Percentiles rank a stretch among this genome's conserved stretches.
These are phyloP conservation scores for Dolichotis patagonum DNA, from an alignment of 2,113 vertebrate genomes.

Conservation along the genomic window DNA sequence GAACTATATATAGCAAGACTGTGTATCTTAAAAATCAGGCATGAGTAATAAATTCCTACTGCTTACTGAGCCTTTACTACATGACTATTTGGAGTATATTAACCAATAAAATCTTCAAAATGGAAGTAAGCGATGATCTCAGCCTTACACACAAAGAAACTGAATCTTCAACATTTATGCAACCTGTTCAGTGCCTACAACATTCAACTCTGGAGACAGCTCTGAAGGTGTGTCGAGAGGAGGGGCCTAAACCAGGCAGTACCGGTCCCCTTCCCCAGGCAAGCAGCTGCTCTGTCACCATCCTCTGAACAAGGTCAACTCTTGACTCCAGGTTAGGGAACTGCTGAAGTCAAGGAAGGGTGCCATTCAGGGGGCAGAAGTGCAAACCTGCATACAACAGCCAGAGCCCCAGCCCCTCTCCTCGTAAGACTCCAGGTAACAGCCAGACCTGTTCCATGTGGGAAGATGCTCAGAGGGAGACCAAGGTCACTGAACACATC, in stretches of 20 bases:
- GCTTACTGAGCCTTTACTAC: constrained; percentile 11
- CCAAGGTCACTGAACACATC: background rate
- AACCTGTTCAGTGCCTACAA: background rate
- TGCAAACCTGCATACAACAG: background rate
- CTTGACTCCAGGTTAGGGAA: background rate
- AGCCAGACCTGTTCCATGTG: background rate
- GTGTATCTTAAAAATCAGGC: background rate
- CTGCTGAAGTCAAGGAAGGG: background rate
- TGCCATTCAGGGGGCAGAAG: background rate
- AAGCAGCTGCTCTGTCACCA: background rate
- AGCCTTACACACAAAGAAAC: constrained; percentile 3
- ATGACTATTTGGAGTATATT: background rate
- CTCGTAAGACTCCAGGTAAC: background rate
- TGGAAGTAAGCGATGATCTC: background rate
- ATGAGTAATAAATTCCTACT: background rate
- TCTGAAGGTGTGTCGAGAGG: background rate
- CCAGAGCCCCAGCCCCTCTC: background rate
- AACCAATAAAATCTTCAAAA: constrained; percentile 39
- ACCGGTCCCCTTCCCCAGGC: background rate
- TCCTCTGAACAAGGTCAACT: constrained; percentile 1
- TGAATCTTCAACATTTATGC: background rate
- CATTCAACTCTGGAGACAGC: background rate
- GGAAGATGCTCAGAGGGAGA: background rate
- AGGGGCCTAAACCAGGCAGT: constrained; percentile 18
- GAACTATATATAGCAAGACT: background rate